Conservation (phyloP, 2,888 invertebrate genomes). For the Lithophane ornitopus region DNA sequence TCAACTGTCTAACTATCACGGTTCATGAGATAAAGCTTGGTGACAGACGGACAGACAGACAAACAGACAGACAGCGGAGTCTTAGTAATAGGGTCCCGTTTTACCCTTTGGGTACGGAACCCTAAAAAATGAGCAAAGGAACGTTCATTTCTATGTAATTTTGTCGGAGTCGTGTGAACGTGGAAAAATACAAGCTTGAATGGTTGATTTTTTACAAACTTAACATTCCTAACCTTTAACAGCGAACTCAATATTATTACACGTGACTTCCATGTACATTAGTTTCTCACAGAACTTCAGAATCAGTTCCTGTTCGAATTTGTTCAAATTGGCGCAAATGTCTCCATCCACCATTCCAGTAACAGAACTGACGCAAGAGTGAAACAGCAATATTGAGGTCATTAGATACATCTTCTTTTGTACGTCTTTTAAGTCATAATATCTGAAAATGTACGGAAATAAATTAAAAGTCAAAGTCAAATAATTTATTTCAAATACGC, state of each 20-base stretch:
- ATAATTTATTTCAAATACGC: no score
- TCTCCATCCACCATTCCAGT: constrained; percentile 75
- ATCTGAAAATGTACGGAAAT: constrained; percentile 61
- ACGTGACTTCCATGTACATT: constrained; percentile 76
- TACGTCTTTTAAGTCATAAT: constrained; percentile 71
- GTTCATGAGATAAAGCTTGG: no score
- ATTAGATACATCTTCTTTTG: constrained; percentile 76
- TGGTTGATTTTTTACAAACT: neutral
- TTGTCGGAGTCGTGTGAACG: neutral
- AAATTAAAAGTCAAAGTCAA: no score
- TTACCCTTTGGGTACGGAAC: no score
- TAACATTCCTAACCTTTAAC: constrained; percentile 70
- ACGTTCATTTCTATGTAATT: neutral
- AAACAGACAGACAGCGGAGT: no score
- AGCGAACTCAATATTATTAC: constrained; percentile 77
- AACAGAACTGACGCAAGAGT: constrained; percentile 77
- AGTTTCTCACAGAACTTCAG: constrained; percentile 80
- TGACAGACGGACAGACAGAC: no score
- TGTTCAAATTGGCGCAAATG: constrained; percentile 72
- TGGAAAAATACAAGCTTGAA: neutral
- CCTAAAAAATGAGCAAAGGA: neutral
- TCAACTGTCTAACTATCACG: no score
- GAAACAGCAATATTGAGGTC: constrained; percentile 76
- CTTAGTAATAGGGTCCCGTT: no score
- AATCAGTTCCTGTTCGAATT: constrained; percentile 76